phyloP scores from a whole-genome alignment of 2,888 invertebrate genomes.

The Scaeva pyrastri region DNA sequence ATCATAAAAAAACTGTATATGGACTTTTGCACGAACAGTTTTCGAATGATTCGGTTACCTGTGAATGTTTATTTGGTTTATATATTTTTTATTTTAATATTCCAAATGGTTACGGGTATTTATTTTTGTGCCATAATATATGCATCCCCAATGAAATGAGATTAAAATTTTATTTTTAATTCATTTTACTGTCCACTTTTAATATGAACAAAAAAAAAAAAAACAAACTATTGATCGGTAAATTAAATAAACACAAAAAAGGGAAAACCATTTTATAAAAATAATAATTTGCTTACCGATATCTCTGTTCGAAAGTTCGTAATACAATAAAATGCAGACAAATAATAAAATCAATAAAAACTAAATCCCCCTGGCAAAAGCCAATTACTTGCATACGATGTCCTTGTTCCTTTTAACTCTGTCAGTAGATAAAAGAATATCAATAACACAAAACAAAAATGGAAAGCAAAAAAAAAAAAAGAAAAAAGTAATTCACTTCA shows the following conservation, averaged over 20 bases:
- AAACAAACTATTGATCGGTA: constrained; percentile 17
- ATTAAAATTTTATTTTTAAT: constrained; percentile 55
- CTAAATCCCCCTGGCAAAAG: constrained; percentile 28
- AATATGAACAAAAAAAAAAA: constrained; percentile 12
- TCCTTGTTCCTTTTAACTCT: constrained; percentile 30
- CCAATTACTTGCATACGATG: constrained; percentile 47
- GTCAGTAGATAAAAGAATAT: constrained; percentile 14
- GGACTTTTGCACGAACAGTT: constrained; percentile 20
- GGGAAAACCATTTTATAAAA: constrained; percentile 25
- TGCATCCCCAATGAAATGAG: constrained; percentile 34
- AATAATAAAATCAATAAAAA: constrained; percentile 48
- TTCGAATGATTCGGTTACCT: constrained; percentile 18
- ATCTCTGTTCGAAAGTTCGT: not conserved
- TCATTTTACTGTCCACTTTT: constrained; percentile 19
- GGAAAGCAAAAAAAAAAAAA: not conserved
- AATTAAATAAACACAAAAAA: constrained; percentile 27
- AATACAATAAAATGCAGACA: constrained; percentile 26
- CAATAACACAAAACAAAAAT: too few relatives aligned
- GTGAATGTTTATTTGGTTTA: not conserved
- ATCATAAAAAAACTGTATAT: not conserved
- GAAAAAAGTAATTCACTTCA: not conserved
- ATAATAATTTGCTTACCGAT: constrained; percentile 49
- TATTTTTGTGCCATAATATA: constrained; percentile 14
- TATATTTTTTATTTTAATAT: constrained; percentile 5
- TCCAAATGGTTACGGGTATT: not conserved